Evolutionary conservation across 2,797 vertebrate genomes (phyloP).

Genomic region (Clarias fuscus): DNA sequence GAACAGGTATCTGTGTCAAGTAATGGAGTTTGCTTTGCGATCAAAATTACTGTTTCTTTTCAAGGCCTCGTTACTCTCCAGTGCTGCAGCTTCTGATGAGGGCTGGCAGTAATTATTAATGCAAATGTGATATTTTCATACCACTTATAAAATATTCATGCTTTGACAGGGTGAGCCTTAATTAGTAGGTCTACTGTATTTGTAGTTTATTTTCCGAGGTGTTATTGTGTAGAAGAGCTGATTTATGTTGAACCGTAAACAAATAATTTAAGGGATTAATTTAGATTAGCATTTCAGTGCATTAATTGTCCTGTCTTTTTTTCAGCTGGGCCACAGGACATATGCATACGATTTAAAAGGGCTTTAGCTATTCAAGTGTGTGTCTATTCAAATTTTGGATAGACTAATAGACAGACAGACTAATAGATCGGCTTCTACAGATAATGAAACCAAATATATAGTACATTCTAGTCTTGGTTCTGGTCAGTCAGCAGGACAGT

Average conservation of each 20-base stretch:
- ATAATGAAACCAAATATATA: neutral
- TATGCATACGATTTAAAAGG: neutral
- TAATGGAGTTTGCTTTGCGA: neutral
- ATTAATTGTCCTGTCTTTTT: neutral
- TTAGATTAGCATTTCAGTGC: neutral
- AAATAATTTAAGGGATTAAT: neutral
- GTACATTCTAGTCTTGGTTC: neutral
- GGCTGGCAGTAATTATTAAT: slow-evolving; percentile 64
- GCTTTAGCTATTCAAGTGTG: neutral
- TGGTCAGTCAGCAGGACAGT: neutral
- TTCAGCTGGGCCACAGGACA: neutral
- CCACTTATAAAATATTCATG: slow-evolving; percentile 66
- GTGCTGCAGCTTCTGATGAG: slow-evolving; percentile 48
- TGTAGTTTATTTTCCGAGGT: slow-evolving; percentile 34
- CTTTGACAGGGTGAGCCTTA: slow-evolving; percentile 60
- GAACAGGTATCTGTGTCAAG: neutral
- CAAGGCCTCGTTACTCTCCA: slow-evolving; percentile 46
- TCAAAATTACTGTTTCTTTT: slow-evolving; percentile 3
- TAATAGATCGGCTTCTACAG: neutral
- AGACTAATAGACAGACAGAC: neutral
- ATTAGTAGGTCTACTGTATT: slow-evolving; percentile 54
- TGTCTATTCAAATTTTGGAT: no score
- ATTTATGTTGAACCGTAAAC: neutral
- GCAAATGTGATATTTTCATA: slow-evolving; percentile 73
- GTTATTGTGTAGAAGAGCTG: slow-evolving; percentile 10